Evolutionary conservation across 37 sponge, comb jelly and placozoan species (phyloP).

Genomic region (Oopsacas minuta): DNA sequence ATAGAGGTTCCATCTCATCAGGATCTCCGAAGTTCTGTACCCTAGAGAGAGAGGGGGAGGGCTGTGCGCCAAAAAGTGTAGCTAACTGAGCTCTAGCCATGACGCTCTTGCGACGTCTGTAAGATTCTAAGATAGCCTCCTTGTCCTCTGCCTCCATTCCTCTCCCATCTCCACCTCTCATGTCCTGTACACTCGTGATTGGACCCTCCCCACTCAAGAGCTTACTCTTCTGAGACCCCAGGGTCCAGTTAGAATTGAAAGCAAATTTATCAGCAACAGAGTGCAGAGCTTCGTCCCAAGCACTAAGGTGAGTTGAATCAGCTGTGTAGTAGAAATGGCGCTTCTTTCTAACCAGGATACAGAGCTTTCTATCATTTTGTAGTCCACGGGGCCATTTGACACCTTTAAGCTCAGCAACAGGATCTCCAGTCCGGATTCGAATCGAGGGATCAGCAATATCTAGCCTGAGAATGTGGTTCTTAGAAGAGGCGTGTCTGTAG

Average conservation of each 20-base stretch:
- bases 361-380: not conserved
- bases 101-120: not conserved
- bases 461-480: not conserved
- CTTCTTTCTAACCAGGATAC: not conserved
- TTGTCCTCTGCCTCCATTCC: slow-evolving; percentile 9
- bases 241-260: slow-evolving; percentile 1
- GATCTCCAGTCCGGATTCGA: not conserved
- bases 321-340: not conserved
- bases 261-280: not conserved
- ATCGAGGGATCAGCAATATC: not conserved
- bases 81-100: not conserved
- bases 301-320: not conserved
- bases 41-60: not conserved
- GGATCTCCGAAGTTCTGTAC: not conserved
- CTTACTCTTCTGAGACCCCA: not conserved
- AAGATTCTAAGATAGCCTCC: not conserved
- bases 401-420: not conserved
- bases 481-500: slow-evolving; percentile 9
- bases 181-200: not conserved
- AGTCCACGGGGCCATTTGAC: slow-evolving; percentile 3
- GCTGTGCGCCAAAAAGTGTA: not conserved
- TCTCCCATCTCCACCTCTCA: not conserved
- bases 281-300: slow-evolving; percentile 13
- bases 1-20: not conserved
- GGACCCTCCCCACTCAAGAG: not conserved